Base-by-base conservation (phyloP, 2,113 vertebrate genomes). In the Tupaia tana region DNA sequence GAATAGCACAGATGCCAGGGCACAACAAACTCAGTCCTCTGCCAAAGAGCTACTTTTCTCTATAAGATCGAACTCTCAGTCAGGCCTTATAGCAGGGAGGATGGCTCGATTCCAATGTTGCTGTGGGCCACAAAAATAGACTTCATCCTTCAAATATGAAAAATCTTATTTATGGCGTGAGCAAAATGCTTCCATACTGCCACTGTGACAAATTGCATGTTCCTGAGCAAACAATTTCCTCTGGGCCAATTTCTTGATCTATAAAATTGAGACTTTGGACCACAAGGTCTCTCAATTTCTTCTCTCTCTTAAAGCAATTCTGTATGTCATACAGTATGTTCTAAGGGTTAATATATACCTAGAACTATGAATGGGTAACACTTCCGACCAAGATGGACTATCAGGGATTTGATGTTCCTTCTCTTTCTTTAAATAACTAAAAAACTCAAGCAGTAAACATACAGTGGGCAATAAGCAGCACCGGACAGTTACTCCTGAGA, bases 41-140 rank as follows among this genome's bases (percentile, higher is more conserved):
- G 18, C 66, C 52, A 25, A 24, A 73, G 61, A 82, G 54, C 52
- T 1, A n/a, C 54, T 58, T 15, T 6, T 14, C 3, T 13, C 18
- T 27, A 6, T 0, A 19, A 63, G 34, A 56, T 2, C 31, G 61
- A n/a, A 9, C 27, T 22, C 27, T 22, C 5, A 12, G 25, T 3
- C 18, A 43, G 19, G 34, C 10, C 10, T 27, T 27, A 58, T 2
- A 67, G 43, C 7, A n/a, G 15, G 16, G 20, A 67, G 31, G 54
- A 58, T 3, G n/a, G 2, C 0, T 1, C 56, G n/a, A 20, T 3
- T 71, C 59, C 31, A 14, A 19, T 13, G 29, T 64, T 2, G 0
- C 6, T 3, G 14, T 31, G 3, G 16, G 12, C 43, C 54, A 16
- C 9, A 10, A 8, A 61, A 58, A 70, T 6, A 19, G 67, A 11